Base-by-base conservation (phyloP, 1,140 invertebrate species). In the Asobara japonica region DNA sequence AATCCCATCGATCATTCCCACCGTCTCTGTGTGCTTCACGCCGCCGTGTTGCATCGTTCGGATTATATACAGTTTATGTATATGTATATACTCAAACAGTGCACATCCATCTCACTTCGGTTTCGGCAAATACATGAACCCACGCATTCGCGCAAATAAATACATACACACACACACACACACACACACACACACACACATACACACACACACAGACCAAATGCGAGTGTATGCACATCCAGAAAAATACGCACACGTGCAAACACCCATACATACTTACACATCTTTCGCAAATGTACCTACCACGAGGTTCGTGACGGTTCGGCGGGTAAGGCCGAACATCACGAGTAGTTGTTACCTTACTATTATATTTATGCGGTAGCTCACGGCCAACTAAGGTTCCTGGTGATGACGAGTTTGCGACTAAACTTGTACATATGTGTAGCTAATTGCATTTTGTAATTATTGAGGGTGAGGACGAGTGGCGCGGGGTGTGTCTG, bases 1-100 rank as follows among this genome's bases (percentile, higher is more conserved):
- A 86, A 86, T 86, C 86, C 83, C 85, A 87, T 87, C 85, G 85
- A 87, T 87, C 86, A 87, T 87, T 85, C 80, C 71, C 76, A 73
- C 78, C 81, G 82, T 86, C 78, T 75, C 82, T 80, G 79, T 80
- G 79, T 83, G 84, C 80, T 85, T 82, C 81, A 82, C 79, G 80
- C 80, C 81, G 81, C 78, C 79, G 80, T 84, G 82, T 84, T 82
- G 80, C 79, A 82, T 79, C 74, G 80, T n/a, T n/a, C n/a, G n/a
- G n/a, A n/a, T n/a, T n/a, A n/a, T n/a, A n/a, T n/a, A n/a, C n/a
- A n/a, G n/a, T n/a, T n/a, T n/a, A n/a, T 77, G 72, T 76, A 74
- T 61, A 64, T 33, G 67, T 77, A n/a, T n/a, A n/a, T n/a, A n/a
- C 29, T 69, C 74, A 74, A 74, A 72, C 72, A 75, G 77, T 75